phyloP scores from a whole-genome alignment of 2,113 vertebrate genomes.

The Mesembrinibis cayennensis region DNA sequence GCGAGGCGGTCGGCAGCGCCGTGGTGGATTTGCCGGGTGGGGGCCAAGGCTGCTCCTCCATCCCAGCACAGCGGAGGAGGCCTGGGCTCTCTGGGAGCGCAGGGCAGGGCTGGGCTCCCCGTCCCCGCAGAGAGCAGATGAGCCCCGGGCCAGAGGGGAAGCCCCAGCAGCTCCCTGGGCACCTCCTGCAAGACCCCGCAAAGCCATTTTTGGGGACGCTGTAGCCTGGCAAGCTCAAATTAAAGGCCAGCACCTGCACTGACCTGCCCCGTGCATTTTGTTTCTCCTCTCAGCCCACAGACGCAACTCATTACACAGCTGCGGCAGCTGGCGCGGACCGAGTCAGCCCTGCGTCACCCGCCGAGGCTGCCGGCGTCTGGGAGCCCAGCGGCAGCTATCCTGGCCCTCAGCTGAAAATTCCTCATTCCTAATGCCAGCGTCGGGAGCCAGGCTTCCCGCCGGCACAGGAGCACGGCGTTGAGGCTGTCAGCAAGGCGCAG shows the following conservation, averaged over 20 bases:
- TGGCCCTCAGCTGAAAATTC: not conserved
- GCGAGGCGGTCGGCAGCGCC: rapidly evolving
- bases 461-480: not conserved
- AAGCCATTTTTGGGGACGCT: not conserved
- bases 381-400: rapidly evolving
- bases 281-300: not conserved
- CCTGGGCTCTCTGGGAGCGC: rapidly evolving
- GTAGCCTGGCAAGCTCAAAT: not conserved
- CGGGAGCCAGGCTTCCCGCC: not conserved
- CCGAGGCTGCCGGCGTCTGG: rapidly evolving
- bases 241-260: not conserved
- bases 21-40: rapidly evolving
- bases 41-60: not conserved
- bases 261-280: rapidly evolving
- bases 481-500: not conserved
- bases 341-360: not conserved
- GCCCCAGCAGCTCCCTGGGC: not conserved
- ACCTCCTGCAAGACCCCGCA: not conserved
- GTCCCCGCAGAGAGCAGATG: not conserved
- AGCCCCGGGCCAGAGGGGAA: not conserved
- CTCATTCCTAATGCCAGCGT: not conserved
- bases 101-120: rapidly evolving
- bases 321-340: rapidly evolving
- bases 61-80: not conserved
- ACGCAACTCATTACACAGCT: not conserved